Base-by-base conservation (phyloP, 2,113 vertebrate species). In the Epinephelus fuscoguttatus region DNA sequence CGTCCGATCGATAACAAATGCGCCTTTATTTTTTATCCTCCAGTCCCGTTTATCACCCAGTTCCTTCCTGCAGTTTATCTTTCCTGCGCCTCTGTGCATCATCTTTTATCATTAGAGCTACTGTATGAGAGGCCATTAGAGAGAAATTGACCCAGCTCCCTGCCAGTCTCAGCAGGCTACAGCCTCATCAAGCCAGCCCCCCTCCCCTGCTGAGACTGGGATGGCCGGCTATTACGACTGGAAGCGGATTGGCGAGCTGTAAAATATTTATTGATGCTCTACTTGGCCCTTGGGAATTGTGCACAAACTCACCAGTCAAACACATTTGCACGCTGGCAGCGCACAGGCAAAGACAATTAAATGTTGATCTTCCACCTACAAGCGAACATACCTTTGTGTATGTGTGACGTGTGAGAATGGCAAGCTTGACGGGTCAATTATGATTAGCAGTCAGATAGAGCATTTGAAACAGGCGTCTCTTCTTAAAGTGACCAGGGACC, bases 71-170 rank as follows among this genome's bases (percentile, higher is more conserved):
- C 61, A 81, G 78, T 94, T 89, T 81, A 87, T 89, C 78, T 78
- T 69, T 40, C 45, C 30, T 0, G 19, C 49, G 56, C 61, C 37
- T 59, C 64, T 0, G 25, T 33, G 55, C 37, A 79, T 88, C 82
- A 84, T 92, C 80, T 86, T 88, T 92, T 84, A 91, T 88, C 86
- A 82, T 91, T 90, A 90, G 66, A 59, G 75, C 80, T 12, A 21
- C 83, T 68, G 66, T 64, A 90, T 84, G 86, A 90, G 85, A 82
- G 80, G 63, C 81, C 88, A 92, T 91, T 91, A 93, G 74, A 85
- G 80, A 88, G 79, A 85, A 89, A 92, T 88, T 92, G 91, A 92
- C 90, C 92, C 88, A 71, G 85, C 84, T 91, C 88, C 82, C 86
- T 70, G 81, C 82, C 59, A 64, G 70, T 74, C 88, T 82, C 88